Percentiles rank a stretch among this genome's conserved stretches.
These are phyloP conservation scores for Enoplosus armatus DNA, from an alignment of 2,797 vertebrate species.

Conservation along the genomic window DNA sequence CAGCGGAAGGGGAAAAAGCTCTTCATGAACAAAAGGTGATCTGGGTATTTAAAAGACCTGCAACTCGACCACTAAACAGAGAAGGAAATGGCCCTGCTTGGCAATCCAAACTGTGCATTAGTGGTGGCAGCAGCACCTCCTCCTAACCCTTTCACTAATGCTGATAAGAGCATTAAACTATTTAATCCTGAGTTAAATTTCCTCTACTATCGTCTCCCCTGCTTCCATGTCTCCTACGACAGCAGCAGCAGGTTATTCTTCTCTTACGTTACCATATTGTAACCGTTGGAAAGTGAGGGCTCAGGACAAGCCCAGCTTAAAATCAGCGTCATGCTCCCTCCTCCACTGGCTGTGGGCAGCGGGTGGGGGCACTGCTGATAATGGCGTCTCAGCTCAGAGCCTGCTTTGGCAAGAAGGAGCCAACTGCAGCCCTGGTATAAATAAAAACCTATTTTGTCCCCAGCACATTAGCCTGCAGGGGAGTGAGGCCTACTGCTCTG, in stretches of 20 bases:
- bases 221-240: not conserved
- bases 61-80: conserved; percentile 15
- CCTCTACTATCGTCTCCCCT: not conserved
- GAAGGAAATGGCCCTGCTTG: not conserved
- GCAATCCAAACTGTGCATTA: conserved; percentile 28
- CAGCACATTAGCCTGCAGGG: conserved; percentile 41
- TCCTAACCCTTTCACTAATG: conserved; percentile 7
- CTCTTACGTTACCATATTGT: conserved; percentile 10
- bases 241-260: conserved; percentile 26
- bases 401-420: conserved; percentile 31
- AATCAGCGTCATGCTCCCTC: conserved; percentile 37
- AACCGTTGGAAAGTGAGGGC: conserved; percentile 3
- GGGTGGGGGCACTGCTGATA: conserved; percentile 23
- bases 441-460: conserved; percentile 13
- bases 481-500: conserved; percentile 22
- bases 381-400: conserved; percentile 28
- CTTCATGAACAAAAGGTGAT: conserved; percentile 32
- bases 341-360: conserved; percentile 20
- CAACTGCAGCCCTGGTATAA: conserved; percentile 28
- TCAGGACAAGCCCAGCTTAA: conserved; percentile 10
- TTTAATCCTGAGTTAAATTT: conserved; percentile 14
- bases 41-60: conserved; percentile 26
- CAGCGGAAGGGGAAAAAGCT: not conserved
- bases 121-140: not conserved
- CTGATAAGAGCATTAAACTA: conserved; percentile 21